A percentile compares a stretch with the other conserved stretches of the same genome.
phyloP scores from a whole-genome alignment of 2,888 invertebrate species.

The Volucella inflata region DNA sequence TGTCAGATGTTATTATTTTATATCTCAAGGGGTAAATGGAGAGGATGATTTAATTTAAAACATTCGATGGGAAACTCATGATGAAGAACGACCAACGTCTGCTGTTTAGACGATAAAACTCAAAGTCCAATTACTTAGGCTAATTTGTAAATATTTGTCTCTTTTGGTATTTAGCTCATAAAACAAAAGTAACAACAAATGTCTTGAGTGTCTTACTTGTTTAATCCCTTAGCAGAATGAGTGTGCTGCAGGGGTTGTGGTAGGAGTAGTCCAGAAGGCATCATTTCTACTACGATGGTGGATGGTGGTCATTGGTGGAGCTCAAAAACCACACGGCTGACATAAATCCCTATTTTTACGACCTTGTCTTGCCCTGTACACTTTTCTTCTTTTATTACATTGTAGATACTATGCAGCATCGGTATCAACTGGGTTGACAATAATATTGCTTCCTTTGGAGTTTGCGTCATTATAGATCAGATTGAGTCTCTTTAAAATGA shows the following conservation, averaged over 20 bases:
- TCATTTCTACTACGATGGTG: slow-evolving; percentile 27
- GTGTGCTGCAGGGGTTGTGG: too few species aligned
- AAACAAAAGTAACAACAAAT: slow-evolving; percentile 12
- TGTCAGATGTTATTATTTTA: neutral
- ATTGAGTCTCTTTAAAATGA: neutral
- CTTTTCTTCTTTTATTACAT: slow-evolving; percentile 14
- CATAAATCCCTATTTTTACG: slow-evolving; percentile 51
- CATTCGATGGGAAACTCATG: neutral
- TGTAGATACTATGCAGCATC: too few species aligned
- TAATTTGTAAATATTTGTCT: neutral
- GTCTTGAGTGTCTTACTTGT: slow-evolving; percentile 7
- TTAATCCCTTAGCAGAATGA: slow-evolving; percentile 40
- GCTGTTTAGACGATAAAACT: too few species aligned
- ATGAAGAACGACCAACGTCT: too few species aligned
- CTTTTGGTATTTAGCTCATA: neutral
- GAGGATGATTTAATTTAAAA: neutral
- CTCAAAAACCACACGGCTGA: slow-evolving; percentile 38
- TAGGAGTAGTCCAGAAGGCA: too few species aligned
- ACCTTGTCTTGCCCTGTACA: slow-evolving; percentile 72
- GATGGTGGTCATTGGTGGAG: slow-evolving; percentile 19
- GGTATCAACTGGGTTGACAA: slow-evolving; percentile 23
- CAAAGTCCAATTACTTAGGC: too few species aligned
- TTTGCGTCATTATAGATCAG: neutral
- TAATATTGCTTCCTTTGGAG: slow-evolving; percentile 30
- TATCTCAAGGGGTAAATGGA: neutral